These are phyloP conservation scores for Saguinus midas DNA, from an alignment of 2,113 vertebrate species.

Conservation along the genomic window DNA sequence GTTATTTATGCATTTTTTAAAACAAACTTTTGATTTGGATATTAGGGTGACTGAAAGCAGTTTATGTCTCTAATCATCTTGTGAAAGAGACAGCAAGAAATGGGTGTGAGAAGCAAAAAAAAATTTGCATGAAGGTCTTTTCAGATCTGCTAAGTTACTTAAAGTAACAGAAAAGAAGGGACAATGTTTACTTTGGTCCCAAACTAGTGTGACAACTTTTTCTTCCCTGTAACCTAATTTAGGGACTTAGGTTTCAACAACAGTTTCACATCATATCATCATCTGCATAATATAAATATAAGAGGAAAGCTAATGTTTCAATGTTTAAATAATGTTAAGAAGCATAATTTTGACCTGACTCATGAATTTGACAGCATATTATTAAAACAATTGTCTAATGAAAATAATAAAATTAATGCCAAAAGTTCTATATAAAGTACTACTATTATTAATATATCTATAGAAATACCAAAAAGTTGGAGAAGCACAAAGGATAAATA, in stretches of 20 bases:
- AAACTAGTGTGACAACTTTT: conserved; percentile 60
- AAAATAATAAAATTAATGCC: conserved; percentile 3
- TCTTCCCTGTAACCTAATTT: conserved; percentile 26
- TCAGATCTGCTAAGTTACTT: conserved; percentile 46
- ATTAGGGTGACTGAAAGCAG: background rate
- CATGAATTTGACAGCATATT: conserved; percentile 55
- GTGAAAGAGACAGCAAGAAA: conserved; percentile 47
- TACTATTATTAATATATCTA: background rate
- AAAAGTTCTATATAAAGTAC: conserved; percentile 14
- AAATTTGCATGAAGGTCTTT: conserved; percentile 24
- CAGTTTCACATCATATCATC: conserved; percentile 60
- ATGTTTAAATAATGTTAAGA: conserved; percentile 21
- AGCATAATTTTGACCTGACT: conserved; percentile 42
- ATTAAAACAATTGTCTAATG: conserved; percentile 4
- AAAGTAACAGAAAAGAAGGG: background rate
- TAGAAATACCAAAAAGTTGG: background rate
- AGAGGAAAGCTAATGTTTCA: conserved; percentile 12
- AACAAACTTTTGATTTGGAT: background rate
- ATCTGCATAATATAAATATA: conserved; percentile 62
- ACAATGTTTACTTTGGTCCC: conserved; percentile 59
- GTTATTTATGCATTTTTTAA: background rate
- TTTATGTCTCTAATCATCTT: conserved; percentile 51
- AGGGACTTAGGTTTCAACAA: conserved; percentile 10
- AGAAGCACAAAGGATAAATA: background rate
- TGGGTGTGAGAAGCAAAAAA: background rate